phyloP scores from a whole-genome alignment of 2,888 invertebrate species.

The Acanthosepion lycidas region DNA sequence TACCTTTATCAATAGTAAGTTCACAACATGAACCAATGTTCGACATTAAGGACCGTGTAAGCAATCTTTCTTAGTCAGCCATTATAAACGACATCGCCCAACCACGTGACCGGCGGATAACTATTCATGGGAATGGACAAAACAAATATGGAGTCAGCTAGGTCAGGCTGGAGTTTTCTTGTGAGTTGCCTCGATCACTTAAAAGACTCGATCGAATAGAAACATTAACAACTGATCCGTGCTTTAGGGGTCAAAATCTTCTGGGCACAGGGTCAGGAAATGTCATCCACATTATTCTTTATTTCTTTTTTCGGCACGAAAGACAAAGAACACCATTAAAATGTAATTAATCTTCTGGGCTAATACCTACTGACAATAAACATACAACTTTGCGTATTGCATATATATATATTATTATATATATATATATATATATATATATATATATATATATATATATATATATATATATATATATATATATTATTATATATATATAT shows the following conservation, averaged over 20 bases:
- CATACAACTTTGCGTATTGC: too few species aligned
- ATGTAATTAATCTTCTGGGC: not conserved
- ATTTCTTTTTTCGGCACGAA: not conserved
- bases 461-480: too few species aligned
- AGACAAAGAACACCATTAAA: not conserved
- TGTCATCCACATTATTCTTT: not conserved
- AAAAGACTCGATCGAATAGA: not conserved
- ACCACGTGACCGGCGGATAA: not conserved
- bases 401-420: too few species aligned
- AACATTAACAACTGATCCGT: conserved; percentile 2
- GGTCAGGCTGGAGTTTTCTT: too few species aligned
- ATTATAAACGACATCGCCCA: not conserved
- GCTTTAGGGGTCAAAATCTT: not conserved
- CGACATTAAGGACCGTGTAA: not conserved
- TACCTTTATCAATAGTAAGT: too few species aligned
- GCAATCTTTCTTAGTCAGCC: not conserved
- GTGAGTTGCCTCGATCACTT: not conserved
- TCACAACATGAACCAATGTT: not conserved
- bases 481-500: too few species aligned
- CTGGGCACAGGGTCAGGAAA: not conserved
- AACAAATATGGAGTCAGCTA: not conserved
- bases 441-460: too few species aligned
- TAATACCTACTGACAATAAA: not conserved
- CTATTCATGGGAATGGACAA: not conserved
- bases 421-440: too few species aligned